Conservation (phyloP, 2,888 invertebrate species). For the Rhamnusium bicolor region DNA sequence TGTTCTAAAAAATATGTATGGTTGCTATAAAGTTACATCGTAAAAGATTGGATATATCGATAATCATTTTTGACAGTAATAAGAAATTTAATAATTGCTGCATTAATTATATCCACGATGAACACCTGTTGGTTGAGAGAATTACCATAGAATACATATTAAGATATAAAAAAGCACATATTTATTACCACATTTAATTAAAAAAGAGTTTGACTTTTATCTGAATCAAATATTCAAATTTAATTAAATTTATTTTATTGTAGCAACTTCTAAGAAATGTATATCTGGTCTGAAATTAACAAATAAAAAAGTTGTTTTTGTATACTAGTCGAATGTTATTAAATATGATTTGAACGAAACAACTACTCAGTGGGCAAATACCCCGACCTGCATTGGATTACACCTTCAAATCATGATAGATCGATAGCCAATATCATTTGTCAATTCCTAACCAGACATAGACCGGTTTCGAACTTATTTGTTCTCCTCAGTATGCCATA, state of each 20-base stretch:
- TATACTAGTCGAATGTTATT: no score
- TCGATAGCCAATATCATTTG: no score
- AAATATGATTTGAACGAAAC: no score
- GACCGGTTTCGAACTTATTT: no score
- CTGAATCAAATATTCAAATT: constrained; percentile 11
- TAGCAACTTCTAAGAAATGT: not conserved
- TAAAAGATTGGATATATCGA: not conserved
- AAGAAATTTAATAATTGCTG: not conserved
- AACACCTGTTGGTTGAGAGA: constrained; percentile 13
- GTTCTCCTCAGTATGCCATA: no score
- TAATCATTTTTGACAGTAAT: constrained; percentile 1
- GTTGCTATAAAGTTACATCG: not conserved
- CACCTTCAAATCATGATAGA: no score
- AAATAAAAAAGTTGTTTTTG: no score
- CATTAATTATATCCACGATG: constrained; percentile 2
- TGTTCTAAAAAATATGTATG: not conserved
- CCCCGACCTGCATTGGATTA: no score
- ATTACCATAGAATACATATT: constrained; percentile 25
- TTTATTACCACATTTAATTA: constrained; percentile 5
- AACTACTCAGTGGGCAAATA: no score
- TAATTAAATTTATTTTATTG: not conserved
- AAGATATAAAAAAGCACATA: constrained; percentile 13
- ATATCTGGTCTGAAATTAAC: not conserved
- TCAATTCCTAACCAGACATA: no score
- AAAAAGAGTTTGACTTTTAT: constrained; percentile 8